These are phyloP conservation scores for Myxocyprinus asiaticus DNA, from an alignment of 2,113 vertebrate genomes.

Conservation along the genomic window DNA sequence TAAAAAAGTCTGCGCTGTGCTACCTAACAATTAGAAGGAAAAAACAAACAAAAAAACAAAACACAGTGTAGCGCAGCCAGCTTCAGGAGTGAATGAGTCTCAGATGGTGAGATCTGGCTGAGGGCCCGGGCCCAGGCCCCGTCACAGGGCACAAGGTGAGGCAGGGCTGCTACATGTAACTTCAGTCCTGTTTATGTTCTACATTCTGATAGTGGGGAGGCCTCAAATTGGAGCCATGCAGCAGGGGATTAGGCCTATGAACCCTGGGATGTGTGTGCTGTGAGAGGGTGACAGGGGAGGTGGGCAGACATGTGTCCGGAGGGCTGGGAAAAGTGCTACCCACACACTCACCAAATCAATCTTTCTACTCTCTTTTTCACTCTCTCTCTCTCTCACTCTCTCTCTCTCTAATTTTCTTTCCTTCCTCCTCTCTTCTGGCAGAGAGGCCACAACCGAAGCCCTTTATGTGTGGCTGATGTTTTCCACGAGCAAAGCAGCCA, in stretches of 20 bases:
- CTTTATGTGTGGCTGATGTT: conserved; percentile 91
- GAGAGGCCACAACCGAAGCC: conserved; percentile 61
- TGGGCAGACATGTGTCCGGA: conserved; percentile 58
- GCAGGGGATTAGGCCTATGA: conserved; percentile 78
- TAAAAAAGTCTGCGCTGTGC: conserved; percentile 17
- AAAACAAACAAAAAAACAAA: conserved; percentile 54
- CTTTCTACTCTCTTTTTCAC: neutral
- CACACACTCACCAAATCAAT: conserved; percentile 34
- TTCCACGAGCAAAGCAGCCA: conserved; percentile 83
- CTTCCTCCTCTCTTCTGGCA: conserved; percentile 52
- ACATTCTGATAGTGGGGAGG: conserved; percentile 65
- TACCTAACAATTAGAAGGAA: conserved; percentile 26
- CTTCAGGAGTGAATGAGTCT: conserved; percentile 72
- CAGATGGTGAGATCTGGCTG: conserved; percentile 69
- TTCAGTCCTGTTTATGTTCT: conserved; percentile 68
- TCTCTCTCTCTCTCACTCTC: conserved; percentile 34
- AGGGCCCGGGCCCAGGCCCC: conserved; percentile 45
- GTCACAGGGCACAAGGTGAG: conserved; percentile 30
- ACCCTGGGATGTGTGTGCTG: conserved; percentile 64
- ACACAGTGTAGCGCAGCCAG: conserved; percentile 63
- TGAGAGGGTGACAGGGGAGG: conserved; percentile 33
- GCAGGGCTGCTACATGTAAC: conserved; percentile 56
- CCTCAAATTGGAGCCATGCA: conserved; percentile 88
- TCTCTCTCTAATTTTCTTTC: conserved; percentile 39
- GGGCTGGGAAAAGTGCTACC: conserved; percentile 53